A percentile compares a stretch with the other conserved stretches of the same genome.
Conservation (phyloP, 2,888 invertebrate genomes). For the Mythimna albipuncta region DNA sequence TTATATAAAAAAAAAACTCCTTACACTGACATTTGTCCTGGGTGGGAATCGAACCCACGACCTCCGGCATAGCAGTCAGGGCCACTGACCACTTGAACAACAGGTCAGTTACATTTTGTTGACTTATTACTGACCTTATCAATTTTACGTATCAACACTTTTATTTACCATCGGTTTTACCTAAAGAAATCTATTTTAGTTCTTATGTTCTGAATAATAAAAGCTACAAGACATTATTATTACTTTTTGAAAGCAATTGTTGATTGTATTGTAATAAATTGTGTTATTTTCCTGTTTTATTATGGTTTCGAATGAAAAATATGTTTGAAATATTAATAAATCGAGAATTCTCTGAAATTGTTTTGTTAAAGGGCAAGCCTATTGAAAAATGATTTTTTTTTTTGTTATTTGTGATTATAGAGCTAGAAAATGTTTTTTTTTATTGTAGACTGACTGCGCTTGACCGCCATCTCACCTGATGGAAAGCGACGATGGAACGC, state of each 20-base stretch:
- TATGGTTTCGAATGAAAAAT: constrained; percentile 34
- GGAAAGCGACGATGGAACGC: too few species aligned
- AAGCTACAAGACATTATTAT: background rate
- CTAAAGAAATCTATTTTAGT: constrained; percentile 6
- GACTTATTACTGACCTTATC: constrained; percentile 37
- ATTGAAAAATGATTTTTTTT: background rate
- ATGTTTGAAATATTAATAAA: constrained; percentile 25
- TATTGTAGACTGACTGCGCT: too few species aligned
- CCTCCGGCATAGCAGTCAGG: too few species aligned
- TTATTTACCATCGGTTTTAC: background rate
- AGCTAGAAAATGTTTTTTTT: too few species aligned
- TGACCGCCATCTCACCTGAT: too few species aligned
- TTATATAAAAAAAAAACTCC: too few species aligned
- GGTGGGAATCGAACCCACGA: too few species aligned
- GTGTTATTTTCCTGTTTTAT: constrained; percentile 57
- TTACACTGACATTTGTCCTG: too few species aligned
- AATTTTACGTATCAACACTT: constrained; percentile 2
- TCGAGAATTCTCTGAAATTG: background rate
- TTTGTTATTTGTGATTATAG: background rate
- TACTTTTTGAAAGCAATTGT: background rate
- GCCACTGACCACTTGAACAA: too few species aligned
- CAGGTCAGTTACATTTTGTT: background rate
- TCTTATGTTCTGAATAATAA: background rate
- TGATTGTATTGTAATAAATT: constrained; percentile 17
- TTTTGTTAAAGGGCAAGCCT: background rate